Evolutionary conservation across 2,888 invertebrate genomes (phyloP).

Genomic region (Leuctra nigra): DNA sequence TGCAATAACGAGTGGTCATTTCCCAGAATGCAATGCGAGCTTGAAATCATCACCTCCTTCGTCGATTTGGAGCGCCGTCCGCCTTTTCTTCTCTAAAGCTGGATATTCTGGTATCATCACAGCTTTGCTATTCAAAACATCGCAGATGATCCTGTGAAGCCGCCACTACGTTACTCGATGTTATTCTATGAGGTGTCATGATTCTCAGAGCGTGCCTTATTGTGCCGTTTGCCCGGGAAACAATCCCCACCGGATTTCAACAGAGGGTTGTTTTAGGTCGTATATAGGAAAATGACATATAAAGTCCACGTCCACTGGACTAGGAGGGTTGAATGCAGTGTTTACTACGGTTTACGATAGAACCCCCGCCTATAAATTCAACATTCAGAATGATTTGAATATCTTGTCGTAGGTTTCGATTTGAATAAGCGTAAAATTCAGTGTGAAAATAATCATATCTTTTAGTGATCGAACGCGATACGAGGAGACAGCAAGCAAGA

Average conservation of each 20-base stretch:
- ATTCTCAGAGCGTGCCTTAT: constrained; percentile 14
- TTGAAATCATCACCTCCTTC: no score
- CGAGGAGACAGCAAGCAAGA: not conserved
- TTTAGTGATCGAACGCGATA: not conserved
- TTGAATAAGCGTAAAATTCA: no score
- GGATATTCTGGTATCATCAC: not conserved
- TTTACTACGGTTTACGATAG: no score
- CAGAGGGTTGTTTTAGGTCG: not conserved
- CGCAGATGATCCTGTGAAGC: no score
- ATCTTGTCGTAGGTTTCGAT: no score
- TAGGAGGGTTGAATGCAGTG: not conserved
- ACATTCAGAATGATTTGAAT: no score
- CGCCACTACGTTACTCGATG: not conserved
- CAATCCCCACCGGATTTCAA: not conserved
- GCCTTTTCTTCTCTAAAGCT: not conserved
- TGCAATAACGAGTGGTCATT: no score
- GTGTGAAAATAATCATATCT: not conserved
- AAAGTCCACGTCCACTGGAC: constrained; percentile 5
- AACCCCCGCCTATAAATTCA: not conserved
- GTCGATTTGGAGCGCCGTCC: not conserved
- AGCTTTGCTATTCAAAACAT: constrained; percentile 9
- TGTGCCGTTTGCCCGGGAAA: not conserved
- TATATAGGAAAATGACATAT: constrained; percentile 19
- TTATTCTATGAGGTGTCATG: constrained; percentile 16
- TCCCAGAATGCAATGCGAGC: no score